Evolutionary conservation across 1,140 invertebrate genomes (phyloP).

Genomic region (Nebria ingens): DNA sequence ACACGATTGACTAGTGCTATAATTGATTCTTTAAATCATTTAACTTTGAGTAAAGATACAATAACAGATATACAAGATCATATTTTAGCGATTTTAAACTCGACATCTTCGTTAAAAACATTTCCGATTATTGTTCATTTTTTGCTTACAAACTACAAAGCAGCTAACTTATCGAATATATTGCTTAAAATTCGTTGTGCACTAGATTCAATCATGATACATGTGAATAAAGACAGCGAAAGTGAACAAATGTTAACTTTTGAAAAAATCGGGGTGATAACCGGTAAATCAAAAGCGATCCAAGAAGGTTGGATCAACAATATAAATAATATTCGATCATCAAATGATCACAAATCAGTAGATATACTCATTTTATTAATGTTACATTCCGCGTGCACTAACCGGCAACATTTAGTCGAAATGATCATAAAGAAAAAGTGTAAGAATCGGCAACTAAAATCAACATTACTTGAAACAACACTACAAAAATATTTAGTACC

Average conservation of each 20-base stretch:
- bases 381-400: slow-evolving; percentile 32
- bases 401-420: slow-evolving; percentile 32
- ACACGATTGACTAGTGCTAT: slow-evolving; percentile 23
- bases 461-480: slow-evolving; percentile 30
- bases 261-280: slow-evolving; percentile 19
- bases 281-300: slow-evolving; percentile 18
- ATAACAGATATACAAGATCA: slow-evolving; percentile 22
- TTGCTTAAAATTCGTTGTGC: slow-evolving; percentile 23
- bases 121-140: slow-evolving; percentile 29
- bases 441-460: slow-evolving; percentile 32
- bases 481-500: slow-evolving; percentile 29
- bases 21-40: slow-evolving; percentile 27
- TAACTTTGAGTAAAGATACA: slow-evolving; percentile 23
- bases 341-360: slow-evolving; percentile 30
- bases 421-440: slow-evolving; percentile 33
- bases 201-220: slow-evolving; percentile 23
- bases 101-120: slow-evolving; percentile 18
- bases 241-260: slow-evolving; percentile 25
- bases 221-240: slow-evolving; percentile 17
- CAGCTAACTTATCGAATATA: slow-evolving; percentile 13
- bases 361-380: slow-evolving; percentile 36
- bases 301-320: slow-evolving; percentile 24
- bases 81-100: slow-evolving; percentile 21
- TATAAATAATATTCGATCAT: slow-evolving; percentile 20
- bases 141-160: slow-evolving; percentile 22